Evolutionary conservation across 2,888 invertebrate species (phyloP), one percentile per base, ranked within the genome.

Genomic region (Luffia ferchaultella): DNA sequence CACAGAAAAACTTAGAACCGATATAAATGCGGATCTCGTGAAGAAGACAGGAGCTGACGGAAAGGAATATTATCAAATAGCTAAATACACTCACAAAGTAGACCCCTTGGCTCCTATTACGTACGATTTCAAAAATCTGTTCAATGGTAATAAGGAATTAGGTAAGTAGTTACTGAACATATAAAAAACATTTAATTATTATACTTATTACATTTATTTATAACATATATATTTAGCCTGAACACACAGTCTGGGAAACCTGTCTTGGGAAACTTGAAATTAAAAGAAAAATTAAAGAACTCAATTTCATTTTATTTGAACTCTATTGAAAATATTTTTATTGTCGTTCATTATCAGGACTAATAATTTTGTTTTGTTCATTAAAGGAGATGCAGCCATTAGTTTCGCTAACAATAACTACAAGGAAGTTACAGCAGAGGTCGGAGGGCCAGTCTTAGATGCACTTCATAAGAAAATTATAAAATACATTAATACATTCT

Each of bases 71-170:
- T 48, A 40, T 18, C 18, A 42, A 16, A 50, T 53, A n/a, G 20
- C 45, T 16, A 48, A 47, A 7, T 53, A 48, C 48, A 45, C 7
- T 5, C 17, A 44, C 19, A 18, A 53, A 18, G 17, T 19, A 12
- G 30, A 20, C 1, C 42, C 50, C 1, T 19, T 45, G 5, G 50
- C 20, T 7, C 20, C 20, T 7, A 45, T 50, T n/a, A 15, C 30
- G 2, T 53, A 50, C 18, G 42, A 50, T 18, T 53, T 53, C 20
- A 17, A 43, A 3, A 53, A 53, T 42, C 43, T 57, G 7, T 57
- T 57, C 42, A 51, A 52, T 20, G 57, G 55, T 20, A 52, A 57
- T 30, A 53, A 57, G 44, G 50, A 53, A 45, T 44, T 55, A 41
- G 50, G 54, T 57, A 52, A 55, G 52, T 54, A 30, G n/a, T n/a